phyloP scores from a whole-genome alignment of 2,888 invertebrate species.

The Drosophila putrida region DNA sequence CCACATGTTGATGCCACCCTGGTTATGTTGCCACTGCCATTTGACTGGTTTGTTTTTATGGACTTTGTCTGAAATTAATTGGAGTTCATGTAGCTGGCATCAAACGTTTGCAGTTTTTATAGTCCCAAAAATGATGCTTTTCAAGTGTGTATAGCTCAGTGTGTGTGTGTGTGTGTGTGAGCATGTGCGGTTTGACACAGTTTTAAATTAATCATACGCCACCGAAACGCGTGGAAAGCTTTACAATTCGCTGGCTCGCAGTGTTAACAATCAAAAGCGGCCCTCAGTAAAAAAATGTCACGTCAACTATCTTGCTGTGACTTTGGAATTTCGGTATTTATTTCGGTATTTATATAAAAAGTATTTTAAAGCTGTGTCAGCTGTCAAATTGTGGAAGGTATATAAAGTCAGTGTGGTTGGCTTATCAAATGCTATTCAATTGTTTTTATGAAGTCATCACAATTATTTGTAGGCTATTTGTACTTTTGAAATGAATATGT shows the following conservation, averaged over 20 bases:
- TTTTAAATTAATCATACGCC: conserved; percentile 81
- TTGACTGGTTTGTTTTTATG: conserved; percentile 74
- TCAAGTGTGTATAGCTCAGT: background rate
- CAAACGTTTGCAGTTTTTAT: conserved; percentile 64
- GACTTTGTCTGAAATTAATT: conserved; percentile 79
- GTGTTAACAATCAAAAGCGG: conserved; percentile 51
- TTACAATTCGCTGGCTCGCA: conserved; percentile 49
- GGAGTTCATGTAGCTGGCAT: conserved; percentile 73
- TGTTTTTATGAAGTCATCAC: background rate
- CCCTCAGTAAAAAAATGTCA: conserved; percentile 9
- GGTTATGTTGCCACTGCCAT: conserved; percentile 47
- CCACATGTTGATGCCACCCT: conserved; percentile 4
- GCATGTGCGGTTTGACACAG: conserved; percentile 74
- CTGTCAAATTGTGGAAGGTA: conserved; percentile 9
- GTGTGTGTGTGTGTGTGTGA: conserved; percentile 21
- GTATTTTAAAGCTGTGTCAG: conserved; percentile 31
- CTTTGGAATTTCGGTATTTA: conserved; percentile 32
- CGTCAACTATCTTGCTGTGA: conserved; percentile 44
- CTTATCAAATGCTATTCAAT: conserved; percentile 10
- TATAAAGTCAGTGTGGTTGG: conserved; percentile 6
- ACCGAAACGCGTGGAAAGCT: conserved; percentile 53
- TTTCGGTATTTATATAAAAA: conserved; percentile 20
- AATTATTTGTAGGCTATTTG: background rate
- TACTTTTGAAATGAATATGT: background rate
- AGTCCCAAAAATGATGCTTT: conserved; percentile 44